Evolutionary conservation across 2,888 invertebrate genomes (phyloP), one percentile per base, ranked within the genome.

Genomic region (Eubasilissa splendida): DNA sequence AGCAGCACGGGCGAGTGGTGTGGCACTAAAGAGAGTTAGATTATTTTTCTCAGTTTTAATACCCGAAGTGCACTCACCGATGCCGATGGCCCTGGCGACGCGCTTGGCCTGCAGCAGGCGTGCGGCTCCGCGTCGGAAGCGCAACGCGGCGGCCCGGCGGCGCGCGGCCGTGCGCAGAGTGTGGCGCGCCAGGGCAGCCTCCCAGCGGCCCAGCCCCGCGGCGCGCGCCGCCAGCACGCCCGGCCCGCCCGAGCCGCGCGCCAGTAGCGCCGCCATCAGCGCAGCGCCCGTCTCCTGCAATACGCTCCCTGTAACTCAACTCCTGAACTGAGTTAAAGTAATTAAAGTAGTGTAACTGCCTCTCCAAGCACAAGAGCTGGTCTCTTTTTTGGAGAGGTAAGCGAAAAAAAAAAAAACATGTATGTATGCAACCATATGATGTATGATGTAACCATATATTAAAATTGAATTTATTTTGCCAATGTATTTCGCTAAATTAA

Each of bases 41-140:
- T 50, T 10, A n/a, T 5, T 8, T 0, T 12, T n/a, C n/a, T 5
- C 31, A 3, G 42, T 2, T 7, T 66, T 42, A 5, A 42, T 3
- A 33, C 42, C 12, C 14, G 31, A 3, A 0, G 22, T 4, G 65
- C 22, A 33, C 58, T 50, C 33, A 83, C 83, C 77, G 12, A 83
- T 83, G 4, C 83, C 83, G 8, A 83, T 82, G 11, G 82, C 83
- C 58, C 76, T 77, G 8, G 83, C 83, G 5, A 83, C 82, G n/a
- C 82, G 63, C 42, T 80, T 75, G 12, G 83, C 83, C 31, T 81
- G 80, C 22, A 83, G 75, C n/a, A 83, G 78, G 22, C 83, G 63
- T 0, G 79, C 52, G 5, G 83, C 83, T 0, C 83, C 83, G n/a
- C 79, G 60, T 5, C 77, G 71, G 77, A 83, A 83, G 31, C 83